Conservation (phyloP, 2,888 invertebrate species). For the Amorpha juglandis region DNA sequence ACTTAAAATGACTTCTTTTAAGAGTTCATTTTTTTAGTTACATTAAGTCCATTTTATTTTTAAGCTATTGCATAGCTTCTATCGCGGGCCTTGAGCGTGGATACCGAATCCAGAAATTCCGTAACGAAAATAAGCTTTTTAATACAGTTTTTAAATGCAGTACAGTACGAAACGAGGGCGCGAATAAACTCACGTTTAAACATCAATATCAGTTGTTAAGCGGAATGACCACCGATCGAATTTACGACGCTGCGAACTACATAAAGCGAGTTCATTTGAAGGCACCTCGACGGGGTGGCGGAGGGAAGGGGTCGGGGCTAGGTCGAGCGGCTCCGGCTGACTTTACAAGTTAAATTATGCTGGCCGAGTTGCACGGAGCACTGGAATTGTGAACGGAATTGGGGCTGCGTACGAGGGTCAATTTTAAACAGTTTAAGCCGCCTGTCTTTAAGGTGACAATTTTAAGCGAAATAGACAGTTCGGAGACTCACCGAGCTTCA, state of each 20-base stretch:
- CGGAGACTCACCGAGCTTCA: background rate
- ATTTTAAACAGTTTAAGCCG: background rate
- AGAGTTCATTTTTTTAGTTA: too few species aligned
- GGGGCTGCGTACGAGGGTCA: background rate
- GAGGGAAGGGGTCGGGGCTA: background rate
- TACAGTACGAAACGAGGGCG: background rate
- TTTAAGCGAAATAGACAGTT: background rate
- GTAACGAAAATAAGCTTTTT: too few species aligned
- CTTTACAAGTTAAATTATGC: conserved; percentile 23
- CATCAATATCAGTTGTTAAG: conserved; percentile 8
- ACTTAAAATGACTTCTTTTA: too few species aligned
- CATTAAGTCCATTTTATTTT: too few species aligned
- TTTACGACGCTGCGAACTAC: conserved; percentile 14
- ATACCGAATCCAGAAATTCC: too few species aligned
- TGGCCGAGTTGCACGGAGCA: conserved; percentile 20
- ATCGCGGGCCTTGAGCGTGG: too few species aligned
- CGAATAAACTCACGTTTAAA: background rate
- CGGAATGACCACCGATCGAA: conserved; percentile 22
- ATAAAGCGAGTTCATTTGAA: conserved; percentile 23
- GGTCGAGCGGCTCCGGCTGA: conserved; percentile 23
- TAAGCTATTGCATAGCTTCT: too few species aligned
- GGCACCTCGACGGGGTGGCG: background rate
- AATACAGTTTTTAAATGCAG: too few species aligned
- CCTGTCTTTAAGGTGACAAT: background rate
- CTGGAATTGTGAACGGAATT: conserved; percentile 8